Conservation (phyloP, 1,140 invertebrate genomes). For the Hylaeus anthracinus region DNA sequence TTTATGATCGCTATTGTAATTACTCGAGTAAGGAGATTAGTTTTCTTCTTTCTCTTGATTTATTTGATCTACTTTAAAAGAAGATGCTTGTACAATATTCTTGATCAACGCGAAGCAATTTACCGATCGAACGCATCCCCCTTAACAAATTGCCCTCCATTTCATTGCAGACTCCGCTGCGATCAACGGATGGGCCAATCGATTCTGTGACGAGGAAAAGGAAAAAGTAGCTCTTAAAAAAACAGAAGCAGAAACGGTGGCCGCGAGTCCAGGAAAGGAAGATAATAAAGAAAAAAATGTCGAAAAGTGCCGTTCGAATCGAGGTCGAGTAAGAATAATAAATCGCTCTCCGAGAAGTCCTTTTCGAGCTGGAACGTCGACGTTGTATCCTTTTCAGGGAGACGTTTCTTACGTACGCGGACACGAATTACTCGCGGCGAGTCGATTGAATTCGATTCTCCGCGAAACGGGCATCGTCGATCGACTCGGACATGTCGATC, state of each 20-base stretch:
- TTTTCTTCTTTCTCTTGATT: no score
- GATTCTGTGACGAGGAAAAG: neutral
- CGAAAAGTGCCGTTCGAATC: conserved; percentile 45
- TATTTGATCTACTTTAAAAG: no score
- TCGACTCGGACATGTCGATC: neutral
- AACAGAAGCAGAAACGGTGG: neutral
- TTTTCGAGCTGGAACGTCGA: conserved; percentile 25
- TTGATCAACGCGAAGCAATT: conserved; percentile 9
- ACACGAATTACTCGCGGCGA: conserved; percentile 6
- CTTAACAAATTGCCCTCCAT: conserved; percentile 6
- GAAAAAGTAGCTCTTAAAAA: neutral
- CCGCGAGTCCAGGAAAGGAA: no score
- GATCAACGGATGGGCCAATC: conserved; percentile 6
- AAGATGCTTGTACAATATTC: no score
- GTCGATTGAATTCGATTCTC: conserved; percentile 14
- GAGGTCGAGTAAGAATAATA: conserved; percentile 41
- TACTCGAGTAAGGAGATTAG: no score
- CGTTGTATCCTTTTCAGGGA: conserved; percentile 23
- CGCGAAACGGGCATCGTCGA: neutral
- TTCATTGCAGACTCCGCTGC: neutral
- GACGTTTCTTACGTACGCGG: neutral
- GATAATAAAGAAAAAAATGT: neutral
- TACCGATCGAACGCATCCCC: conserved; percentile 9
- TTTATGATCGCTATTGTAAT: no score
- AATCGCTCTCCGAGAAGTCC: conserved; percentile 31